Evolutionary conservation across 30 jellyfish, hydroid and myxozoan genomes (phyloP).

Genomic region (Cassiopea xamachana): DNA sequence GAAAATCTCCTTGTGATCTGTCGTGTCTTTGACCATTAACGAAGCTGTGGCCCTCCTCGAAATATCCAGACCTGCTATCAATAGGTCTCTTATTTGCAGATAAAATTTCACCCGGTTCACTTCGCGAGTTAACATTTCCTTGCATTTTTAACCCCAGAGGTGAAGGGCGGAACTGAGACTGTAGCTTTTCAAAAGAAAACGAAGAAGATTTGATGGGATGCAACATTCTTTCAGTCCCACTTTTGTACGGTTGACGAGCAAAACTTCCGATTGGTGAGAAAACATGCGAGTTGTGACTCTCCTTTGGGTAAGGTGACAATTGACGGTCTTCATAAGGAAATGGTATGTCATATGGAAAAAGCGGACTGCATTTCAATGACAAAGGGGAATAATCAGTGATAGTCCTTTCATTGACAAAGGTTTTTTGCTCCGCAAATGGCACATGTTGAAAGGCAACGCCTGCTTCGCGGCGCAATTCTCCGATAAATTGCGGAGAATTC

Average conservation of each 20-base stretch:
- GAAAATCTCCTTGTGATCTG: neutral
- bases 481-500: conserved; percentile 50
- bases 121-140: neutral
- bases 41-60: neutral
- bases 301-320: conserved; percentile 21
- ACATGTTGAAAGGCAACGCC: neutral
- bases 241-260: neutral
- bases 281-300: neutral
- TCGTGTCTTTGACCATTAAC: neutral
- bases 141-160: neutral
- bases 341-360: conserved; percentile 37
- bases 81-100: no score
- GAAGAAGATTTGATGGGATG: neutral
- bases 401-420: conserved; percentile 1
- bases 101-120: neutral
- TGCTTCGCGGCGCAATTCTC: neutral
- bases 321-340: conserved; percentile 19
- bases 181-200: neutral
- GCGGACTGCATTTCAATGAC: conserved; percentile 40
- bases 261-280: conserved; percentile 1
- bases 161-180: neutral
- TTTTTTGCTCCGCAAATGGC: conserved; percentile 1
- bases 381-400: conserved; percentile 33
- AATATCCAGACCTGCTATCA: neutral
- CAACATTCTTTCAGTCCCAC: neutral